Evolutionary conservation across 2,888 invertebrate genomes (phyloP).

Genomic region (Pasiphila rectangulata): DNA sequence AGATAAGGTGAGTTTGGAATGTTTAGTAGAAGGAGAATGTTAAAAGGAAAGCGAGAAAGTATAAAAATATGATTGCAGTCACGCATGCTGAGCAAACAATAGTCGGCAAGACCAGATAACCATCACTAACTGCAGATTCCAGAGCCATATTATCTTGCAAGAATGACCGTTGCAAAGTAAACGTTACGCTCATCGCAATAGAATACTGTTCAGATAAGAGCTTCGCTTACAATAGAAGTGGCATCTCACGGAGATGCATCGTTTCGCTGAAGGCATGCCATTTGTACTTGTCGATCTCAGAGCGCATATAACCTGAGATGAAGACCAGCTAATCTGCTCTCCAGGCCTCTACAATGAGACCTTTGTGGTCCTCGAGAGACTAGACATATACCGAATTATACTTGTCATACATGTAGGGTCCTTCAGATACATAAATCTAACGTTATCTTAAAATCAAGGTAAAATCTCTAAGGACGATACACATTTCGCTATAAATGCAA

Average conservation of each 20-base stretch:
- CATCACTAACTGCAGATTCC: constrained; percentile 20
- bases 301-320: constrained; percentile 56
- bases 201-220: constrained; percentile 31
- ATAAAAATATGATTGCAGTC: constrained; percentile 13
- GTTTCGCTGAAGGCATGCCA: constrained; percentile 64
- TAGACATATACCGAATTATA: constrained; percentile 72
- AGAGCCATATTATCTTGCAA: constrained; percentile 16
- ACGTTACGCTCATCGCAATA: constrained; percentile 24
- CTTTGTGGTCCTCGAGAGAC: constrained; percentile 59
- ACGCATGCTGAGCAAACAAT: constrained; percentile 25
- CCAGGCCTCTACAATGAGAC: constrained; percentile 52
- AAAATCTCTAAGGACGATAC: constrained; percentile 79
- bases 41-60: constrained; percentile 32
- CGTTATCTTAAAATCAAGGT: constrained; percentile 74
- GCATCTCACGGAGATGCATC: constrained; percentile 45
- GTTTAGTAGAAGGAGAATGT: constrained; percentile 58
- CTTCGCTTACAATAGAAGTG: constrained; percentile 31
- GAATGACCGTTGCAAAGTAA: constrained; percentile 16
- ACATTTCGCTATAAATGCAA: constrained; percentile 80
- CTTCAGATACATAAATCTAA: constrained; percentile 64
- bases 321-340: constrained; percentile 53
- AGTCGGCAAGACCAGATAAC: constrained; percentile 33
- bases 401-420: constrained; percentile 62
- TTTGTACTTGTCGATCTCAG: constrained; percentile 72
- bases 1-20: constrained; percentile 58